These are phyloP conservation scores for Poeciliopsis paucimaculata DNA, from an alignment of 2,797 vertebrate species.

Conservation along the genomic window DNA sequence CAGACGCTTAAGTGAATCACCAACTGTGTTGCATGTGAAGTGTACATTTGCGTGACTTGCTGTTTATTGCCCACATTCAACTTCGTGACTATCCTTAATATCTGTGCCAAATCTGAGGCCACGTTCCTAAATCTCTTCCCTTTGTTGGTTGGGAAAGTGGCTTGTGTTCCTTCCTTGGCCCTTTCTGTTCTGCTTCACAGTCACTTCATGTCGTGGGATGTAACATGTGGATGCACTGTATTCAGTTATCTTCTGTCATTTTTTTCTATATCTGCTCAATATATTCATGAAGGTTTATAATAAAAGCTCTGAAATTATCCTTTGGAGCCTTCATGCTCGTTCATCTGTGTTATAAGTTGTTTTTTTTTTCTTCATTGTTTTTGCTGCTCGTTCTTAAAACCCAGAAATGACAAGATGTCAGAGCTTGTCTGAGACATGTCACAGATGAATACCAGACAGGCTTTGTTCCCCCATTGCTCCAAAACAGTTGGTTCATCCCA, in stretches of 20 bases:
- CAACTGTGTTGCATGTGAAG: constrained; percentile 76
- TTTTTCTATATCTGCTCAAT: neutral
- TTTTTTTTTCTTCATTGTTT: neutral
- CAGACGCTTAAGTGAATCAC: constrained; percentile 75
- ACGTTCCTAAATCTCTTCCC: constrained; percentile 70
- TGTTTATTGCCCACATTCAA: constrained; percentile 79
- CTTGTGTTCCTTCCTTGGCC: constrained; percentile 54
- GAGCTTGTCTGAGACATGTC: constrained; percentile 7
- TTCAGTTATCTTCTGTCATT: constrained; percentile 1
- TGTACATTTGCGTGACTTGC: constrained; percentile 78
- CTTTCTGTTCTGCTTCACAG: constrained; percentile 62
- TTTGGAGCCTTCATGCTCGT: neutral
- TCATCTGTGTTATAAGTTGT: neutral
- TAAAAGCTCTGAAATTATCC: neutral
- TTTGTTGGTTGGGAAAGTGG: constrained; percentile 67
- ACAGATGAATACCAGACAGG: constrained; percentile 7
- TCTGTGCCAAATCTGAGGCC: constrained; percentile 78
- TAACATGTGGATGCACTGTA: constrained; percentile 61
- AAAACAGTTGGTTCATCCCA: constrained; percentile 3
- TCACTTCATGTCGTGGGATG: constrained; percentile 53
- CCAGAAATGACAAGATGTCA: constrained; percentile 8
- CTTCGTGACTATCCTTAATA: constrained; percentile 75
- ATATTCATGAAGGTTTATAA: neutral
- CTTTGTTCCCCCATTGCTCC: neutral
- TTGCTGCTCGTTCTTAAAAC: neutral